Base-by-base conservation (phyloP, 2,113 vertebrate genomes). In the Balaeniceps rex region DNA sequence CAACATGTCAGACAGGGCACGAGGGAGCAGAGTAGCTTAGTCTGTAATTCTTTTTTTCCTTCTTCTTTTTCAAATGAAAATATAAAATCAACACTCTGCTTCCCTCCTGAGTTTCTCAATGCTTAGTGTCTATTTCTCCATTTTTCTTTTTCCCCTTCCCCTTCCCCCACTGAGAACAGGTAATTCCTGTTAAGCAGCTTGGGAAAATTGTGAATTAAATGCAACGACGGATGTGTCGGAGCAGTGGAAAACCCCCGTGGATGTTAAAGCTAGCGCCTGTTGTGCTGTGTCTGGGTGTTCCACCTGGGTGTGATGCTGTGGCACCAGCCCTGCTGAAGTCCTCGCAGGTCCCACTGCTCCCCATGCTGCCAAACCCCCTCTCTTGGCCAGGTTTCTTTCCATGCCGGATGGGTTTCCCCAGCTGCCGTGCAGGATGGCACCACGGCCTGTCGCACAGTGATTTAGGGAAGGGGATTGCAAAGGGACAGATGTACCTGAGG, bases 381-480 rank as follows among this genome's bases (percentile, higher is more conserved):
- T 75, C 33, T 28, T 47, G 19, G 15, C 70, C 36, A 3, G 17
- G 8, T 14, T 55, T 60, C 44, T 65, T 46, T 46, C 34, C 57
- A 52, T 23, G 57, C 19, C 34, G 0, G 16, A 6, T 14, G 26
- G 23, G 9, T 64, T 69, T 87, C 40, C 47, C 22, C 22, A 17
- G 7, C 34, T 52, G 49, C 57, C 1, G 1, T 22, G 51, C 19
- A 40, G 49, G 42, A 17, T 18, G 36, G 51, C n/a, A 78, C 22
- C 14, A 14, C 0, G 2, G 9, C 54, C 24, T 38, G n/a, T 42
- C 0, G 2, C 12, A 42, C 11, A 5, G 64, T 15, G 57, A 52
- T 51, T 70, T 51, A 38, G 26, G 77, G 42, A 63, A 38, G 36
- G n/a, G 7, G 31, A 36, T 21, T 44, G 49, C 26, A 22, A 75